Evolutionary conservation across 1,140 invertebrate genomes (phyloP).

Genomic region (Saxidomus purpurata): DNA sequence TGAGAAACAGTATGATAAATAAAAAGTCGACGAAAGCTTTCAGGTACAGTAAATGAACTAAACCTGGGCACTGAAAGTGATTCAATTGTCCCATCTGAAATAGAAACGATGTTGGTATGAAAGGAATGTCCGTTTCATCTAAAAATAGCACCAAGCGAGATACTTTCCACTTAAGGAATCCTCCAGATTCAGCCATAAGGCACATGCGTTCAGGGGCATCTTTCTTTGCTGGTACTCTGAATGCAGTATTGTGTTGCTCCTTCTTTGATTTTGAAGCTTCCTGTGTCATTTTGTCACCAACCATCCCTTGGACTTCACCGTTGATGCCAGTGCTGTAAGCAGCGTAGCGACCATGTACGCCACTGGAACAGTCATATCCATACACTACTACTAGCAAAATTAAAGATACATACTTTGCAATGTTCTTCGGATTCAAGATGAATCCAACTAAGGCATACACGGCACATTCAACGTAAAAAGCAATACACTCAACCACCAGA

Average conservation of each 20-base stretch:
- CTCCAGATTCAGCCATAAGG: background rate
- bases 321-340: constrained; percentile 34
- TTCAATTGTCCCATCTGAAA: constrained; percentile 17
- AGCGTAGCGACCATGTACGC: background rate
- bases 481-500: background rate
- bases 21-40: constrained; percentile 29
- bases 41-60: constrained; percentile 5
- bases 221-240: background rate
- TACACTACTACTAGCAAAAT: constrained; percentile 23
- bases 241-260: constrained; percentile 50
- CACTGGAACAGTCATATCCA: constrained; percentile 11
- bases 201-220: constrained; percentile 1
- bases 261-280: background rate
- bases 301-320: constrained; percentile 1
- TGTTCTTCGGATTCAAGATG: background rate
- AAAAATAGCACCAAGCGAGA: constrained; percentile 12
- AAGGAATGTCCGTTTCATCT: constrained; percentile 32
- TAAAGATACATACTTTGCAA: constrained; percentile 17
- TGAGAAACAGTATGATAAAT: constrained; percentile 2
- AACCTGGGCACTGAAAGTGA: constrained; percentile 21
- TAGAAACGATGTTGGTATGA: constrained; percentile 35
- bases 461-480: constrained; percentile 24
- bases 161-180: constrained; percentile 32
- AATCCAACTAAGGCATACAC: constrained; percentile 8
- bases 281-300: constrained; percentile 17